Base-by-base conservation (phyloP, 2,113 vertebrate species). In the Rhinoptilus africanus region DNA sequence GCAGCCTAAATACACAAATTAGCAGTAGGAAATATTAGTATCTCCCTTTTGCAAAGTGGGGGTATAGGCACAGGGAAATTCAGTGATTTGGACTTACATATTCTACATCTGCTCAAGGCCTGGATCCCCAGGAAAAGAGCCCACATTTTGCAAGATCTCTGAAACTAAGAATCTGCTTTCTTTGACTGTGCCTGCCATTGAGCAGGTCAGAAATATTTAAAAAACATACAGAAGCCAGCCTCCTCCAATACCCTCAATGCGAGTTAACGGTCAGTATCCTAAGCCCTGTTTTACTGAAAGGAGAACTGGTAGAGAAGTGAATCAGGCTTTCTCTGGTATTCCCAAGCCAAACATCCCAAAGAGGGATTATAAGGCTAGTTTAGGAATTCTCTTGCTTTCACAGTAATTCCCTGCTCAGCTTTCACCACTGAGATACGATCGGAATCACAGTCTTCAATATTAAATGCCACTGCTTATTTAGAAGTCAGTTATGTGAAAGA, bases 1-100 rank as follows among this genome's bases (percentile, higher is more conserved):
- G 14, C 47, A 78, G 28, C 43, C 53, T 76, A 66, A 79, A 41
- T 28, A n/a, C 14, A 32, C n/a, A 51, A 63, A 12, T 71, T 78
- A 39, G 24, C 28, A 72, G 35, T 3, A 78, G 43, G 62, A 81
- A 74, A 32, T 20, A 13, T 4, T 63, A 30, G 4, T 54, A 37
- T 84, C 9, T 35, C 14, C 19, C 28, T 67, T 69, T 59, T 64
- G 35, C 12, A 87, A 50, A 39, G 17, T 26, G 22, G 4, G 17
- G 6, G 3, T 37, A 15, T 26, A 56, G 28, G 17, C 23, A 21
- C 0, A 0, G 23, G 66, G 34, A 63, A 59, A 43, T 60, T 32
- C 12, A 34, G 2, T 63, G 28, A 43, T 47, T 69, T 82, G 64
- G 12, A 20, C 2, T 74, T 59, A 12, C 0, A 13, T 22, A 10